phyloP scores from a whole-genome alignment of 35 echinoderm and acorn worm genomes.

The Amphiura filiformis region DNA sequence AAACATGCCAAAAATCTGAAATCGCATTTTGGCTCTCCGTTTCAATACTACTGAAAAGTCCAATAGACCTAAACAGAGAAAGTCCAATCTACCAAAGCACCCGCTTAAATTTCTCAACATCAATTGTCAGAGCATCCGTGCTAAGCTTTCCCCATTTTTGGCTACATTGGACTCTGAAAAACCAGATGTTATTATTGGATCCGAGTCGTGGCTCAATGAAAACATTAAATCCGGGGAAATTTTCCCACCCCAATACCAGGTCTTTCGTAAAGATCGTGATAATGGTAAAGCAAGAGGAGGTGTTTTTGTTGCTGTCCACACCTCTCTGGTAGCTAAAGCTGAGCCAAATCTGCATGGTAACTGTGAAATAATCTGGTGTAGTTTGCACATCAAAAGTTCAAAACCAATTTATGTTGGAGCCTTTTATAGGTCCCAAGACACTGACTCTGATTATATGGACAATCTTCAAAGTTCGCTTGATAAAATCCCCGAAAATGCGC shows the following conservation, averaged over 20 bases:
- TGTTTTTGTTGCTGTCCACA: conserved; percentile 50
- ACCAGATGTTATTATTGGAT: conserved; percentile 55
- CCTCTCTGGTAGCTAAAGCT: not conserved
- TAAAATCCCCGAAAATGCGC: conserved; percentile 50
- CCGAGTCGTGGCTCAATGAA: conserved; percentile 51
- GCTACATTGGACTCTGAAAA: conserved; percentile 15
- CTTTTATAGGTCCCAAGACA: conserved; percentile 10
- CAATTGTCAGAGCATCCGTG: conserved; percentile 50
- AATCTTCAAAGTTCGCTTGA: conserved; percentile 25
- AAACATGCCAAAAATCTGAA: not conserved
- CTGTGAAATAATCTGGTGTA: conserved; percentile 49
- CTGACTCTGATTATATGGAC: conserved; percentile 57
- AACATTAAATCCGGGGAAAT: conserved; percentile 40
- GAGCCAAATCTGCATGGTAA: conserved; percentile 21
- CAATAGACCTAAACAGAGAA: not conserved
- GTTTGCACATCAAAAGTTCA: conserved; percentile 35
- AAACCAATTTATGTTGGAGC: conserved; percentile 44
- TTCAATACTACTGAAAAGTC: not conserved
- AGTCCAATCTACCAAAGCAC: too few species aligned
- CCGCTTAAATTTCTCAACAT: conserved; percentile 37
- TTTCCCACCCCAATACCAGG: conserved; percentile 33
- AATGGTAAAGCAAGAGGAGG: conserved; percentile 20
- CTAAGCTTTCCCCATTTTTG: conserved; percentile 31
- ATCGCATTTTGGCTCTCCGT: too few species aligned
- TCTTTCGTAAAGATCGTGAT: conserved; percentile 49